These are phyloP conservation scores for Arenicola marina DNA, from an alignment of 2,888 invertebrate genomes.

Conservation along the genomic window DNA sequence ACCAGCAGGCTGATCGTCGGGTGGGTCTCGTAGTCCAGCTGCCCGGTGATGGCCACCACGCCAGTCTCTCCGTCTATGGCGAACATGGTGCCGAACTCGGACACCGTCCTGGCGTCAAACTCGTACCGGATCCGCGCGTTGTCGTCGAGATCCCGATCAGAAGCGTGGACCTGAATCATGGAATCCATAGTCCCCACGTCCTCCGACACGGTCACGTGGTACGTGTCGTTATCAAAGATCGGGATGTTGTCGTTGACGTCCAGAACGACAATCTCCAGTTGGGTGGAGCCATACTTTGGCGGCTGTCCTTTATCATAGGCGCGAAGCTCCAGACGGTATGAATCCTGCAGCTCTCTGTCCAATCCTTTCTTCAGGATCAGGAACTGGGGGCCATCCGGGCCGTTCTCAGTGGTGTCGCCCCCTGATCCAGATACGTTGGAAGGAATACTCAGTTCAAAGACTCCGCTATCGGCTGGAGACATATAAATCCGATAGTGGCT, in stretches of 20 bases:
- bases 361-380: not conserved
- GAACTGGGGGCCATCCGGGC: not conserved
- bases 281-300: slow-evolving; percentile 11
- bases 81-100: slow-evolving; percentile 15
- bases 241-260: slow-evolving; percentile 30
- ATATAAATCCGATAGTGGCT: not conserved
- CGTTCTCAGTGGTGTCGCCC: too few species aligned
- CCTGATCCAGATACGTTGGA: too few species aligned
- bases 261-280: slow-evolving; percentile 16
- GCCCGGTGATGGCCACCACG: not conserved
- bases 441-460: not conserved
- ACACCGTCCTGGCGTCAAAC: slow-evolving; percentile 11
- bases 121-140: slow-evolving; percentile 20
- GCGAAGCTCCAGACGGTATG: not conserved
- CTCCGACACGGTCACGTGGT: slow-evolving; percentile 21
- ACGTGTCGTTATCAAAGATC: slow-evolving; percentile 16
- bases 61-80: slow-evolving; percentile 3
- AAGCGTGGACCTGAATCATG: slow-evolving; percentile 15
- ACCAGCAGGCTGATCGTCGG: not conserved
- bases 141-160: slow-evolving; percentile 18
- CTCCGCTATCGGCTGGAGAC: not conserved
- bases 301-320: slow-evolving; percentile 84
- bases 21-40: not conserved
- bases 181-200: slow-evolving; percentile 2
- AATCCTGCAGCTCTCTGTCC: slow-evolving; percentile 3